Conservation (phyloP, 1,140 invertebrate species). For the Caenorhabditis brenneri region DNA sequence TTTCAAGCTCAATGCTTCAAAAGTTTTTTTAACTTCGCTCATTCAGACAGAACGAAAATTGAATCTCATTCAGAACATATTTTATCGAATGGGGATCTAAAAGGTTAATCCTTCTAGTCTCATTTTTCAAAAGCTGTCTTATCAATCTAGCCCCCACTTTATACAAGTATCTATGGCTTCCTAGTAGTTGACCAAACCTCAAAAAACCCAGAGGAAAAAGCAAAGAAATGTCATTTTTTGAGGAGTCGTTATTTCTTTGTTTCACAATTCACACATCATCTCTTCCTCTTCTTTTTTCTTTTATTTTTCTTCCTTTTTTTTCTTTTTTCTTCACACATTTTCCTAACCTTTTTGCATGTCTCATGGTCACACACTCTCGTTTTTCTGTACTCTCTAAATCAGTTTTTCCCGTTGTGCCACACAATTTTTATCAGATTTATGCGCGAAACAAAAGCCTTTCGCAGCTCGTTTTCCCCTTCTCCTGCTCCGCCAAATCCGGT, state of each 20-base stretch:
- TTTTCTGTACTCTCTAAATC: not conserved
- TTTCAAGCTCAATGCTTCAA: too few species aligned
- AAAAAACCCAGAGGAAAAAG: not conserved
- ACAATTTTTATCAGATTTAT: conserved; percentile 44
- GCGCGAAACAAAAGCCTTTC: conserved; percentile 37
- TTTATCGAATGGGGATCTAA: too few species aligned
- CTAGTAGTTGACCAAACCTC: not conserved
- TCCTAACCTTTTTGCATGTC: conserved; percentile 12
- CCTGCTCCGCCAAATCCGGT: conserved; percentile 6
- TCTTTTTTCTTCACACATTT: conserved; percentile 19
- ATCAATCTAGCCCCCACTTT: too few species aligned
- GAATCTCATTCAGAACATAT: too few species aligned
- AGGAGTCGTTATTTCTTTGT: conserved; percentile 13
- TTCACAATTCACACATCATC: conserved; percentile 17
- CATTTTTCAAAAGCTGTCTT: too few species aligned
- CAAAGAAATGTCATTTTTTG: conserved; percentile 22
- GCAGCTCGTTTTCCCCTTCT: not conserved
- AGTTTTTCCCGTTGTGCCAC: conserved; percentile 20
- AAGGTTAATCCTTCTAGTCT: too few species aligned
- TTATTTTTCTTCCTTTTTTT: not conserved
- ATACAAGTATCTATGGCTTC: not conserved
- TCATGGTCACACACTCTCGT: not conserved
- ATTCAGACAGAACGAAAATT: too few species aligned
- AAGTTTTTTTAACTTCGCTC: too few species aligned
- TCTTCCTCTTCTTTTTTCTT: not conserved